Percentiles rank a stretch among this genome's conserved stretches.
These are phyloP conservation scores for Amiota communis DNA, from an alignment of 2,888 invertebrate species.

Conservation along the genomic window DNA sequence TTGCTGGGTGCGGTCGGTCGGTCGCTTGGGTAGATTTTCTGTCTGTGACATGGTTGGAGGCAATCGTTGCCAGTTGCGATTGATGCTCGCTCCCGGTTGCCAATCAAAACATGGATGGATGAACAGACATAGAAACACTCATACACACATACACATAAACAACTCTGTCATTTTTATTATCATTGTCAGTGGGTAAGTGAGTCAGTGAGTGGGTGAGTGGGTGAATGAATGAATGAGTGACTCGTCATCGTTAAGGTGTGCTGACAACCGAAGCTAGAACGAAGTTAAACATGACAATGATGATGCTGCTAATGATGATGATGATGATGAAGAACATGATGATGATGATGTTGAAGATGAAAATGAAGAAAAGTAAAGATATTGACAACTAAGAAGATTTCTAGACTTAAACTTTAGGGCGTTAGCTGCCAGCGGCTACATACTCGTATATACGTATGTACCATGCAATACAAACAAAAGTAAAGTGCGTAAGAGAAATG, in stretches of 20 bases:
- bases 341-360: neutral
- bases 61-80: too few species aligned
- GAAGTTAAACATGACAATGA: neutral
- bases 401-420: neutral
- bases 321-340: neutral
- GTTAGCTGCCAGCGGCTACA: neutral
- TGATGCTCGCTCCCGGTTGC: too few species aligned
- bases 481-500: too few species aligned
- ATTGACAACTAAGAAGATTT: slow-evolving; percentile 1
- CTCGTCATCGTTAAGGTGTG: slow-evolving; percentile 36
- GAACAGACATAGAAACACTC: too few species aligned
- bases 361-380: neutral
- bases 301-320: neutral
- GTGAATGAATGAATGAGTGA: slow-evolving; percentile 19
- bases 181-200: neutral
- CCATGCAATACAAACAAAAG: too few species aligned
- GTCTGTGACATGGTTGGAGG: too few species aligned
- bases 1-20: too few species aligned
- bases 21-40: too few species aligned
- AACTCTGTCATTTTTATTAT: too few species aligned
- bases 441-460: too few species aligned
- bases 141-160: too few species aligned
- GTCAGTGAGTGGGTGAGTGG: slow-evolving; percentile 24
- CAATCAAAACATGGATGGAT: too few species aligned
- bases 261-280: neutral